These are phyloP conservation scores for Eubucco bourcierii DNA, from an alignment of 2,113 vertebrate species.

Conservation along the genomic window DNA sequence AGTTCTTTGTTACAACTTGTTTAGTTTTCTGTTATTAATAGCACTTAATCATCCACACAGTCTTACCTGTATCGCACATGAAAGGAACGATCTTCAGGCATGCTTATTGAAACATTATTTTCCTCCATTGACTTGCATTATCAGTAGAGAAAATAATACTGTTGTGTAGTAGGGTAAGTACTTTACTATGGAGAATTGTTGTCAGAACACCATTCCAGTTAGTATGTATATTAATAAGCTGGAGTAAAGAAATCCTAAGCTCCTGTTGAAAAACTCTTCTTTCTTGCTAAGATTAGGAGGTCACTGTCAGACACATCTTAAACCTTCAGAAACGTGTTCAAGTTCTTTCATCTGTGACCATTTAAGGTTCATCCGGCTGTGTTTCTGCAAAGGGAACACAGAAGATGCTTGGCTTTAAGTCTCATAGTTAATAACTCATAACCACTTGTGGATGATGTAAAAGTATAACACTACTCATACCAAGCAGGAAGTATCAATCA, in stretches of 20 bases:
- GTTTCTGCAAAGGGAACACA: constrained; percentile 94
- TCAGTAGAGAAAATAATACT: constrained; percentile 73
- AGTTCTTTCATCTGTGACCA: constrained; percentile 75
- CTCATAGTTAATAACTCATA: constrained; percentile 75
- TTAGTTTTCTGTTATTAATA: not conserved
- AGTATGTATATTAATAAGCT: constrained; percentile 58
- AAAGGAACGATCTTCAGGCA: constrained; percentile 86
- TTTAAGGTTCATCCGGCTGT: constrained; percentile 77
- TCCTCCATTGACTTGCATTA: constrained; percentile 90
- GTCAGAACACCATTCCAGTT: constrained; percentile 59
- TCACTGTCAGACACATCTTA: constrained; percentile 66
- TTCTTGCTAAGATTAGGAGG: constrained; percentile 67
- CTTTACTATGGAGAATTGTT: constrained; percentile 25
- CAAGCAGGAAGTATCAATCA: constrained; percentile 28
- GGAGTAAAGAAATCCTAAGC: constrained; percentile 64
- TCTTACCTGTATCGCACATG: constrained; percentile 98
- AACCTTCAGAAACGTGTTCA: constrained; percentile 69
- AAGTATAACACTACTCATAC: constrained; percentile 52
- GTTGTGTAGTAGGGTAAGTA: constrained; percentile 61
- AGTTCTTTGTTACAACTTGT: not conserved
- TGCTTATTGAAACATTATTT: constrained; percentile 82
- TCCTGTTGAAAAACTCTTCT: constrained; percentile 67
- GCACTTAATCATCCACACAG: not conserved
- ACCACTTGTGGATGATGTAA: constrained; percentile 74
- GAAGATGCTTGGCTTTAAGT: constrained; percentile 89